These are phyloP conservation scores for Rhinopomastus cyanomelas DNA, from an alignment of 2,113 vertebrate genomes.

Conservation along the genomic window DNA sequence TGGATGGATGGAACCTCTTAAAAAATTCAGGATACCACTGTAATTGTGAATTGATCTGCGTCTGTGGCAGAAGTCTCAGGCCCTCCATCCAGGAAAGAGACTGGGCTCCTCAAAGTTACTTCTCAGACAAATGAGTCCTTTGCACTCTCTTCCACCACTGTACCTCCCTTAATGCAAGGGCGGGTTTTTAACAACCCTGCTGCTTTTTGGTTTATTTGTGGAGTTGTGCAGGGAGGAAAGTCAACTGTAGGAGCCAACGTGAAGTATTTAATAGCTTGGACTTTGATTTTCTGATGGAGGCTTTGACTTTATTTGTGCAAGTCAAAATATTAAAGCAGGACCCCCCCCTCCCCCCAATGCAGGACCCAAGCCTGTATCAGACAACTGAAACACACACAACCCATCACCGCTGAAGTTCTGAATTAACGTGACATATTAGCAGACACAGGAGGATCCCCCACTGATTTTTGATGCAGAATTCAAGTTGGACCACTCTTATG, in stretches of 20 bases:
- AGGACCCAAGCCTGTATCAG: background rate
- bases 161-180: background rate
- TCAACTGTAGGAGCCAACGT: background rate
- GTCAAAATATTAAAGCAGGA: no score
- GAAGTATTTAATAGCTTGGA: background rate
- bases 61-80: conserved; percentile 34
- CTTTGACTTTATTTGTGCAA: background rate
- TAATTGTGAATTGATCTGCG: conserved; percentile 71
- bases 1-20: conserved; percentile 77
- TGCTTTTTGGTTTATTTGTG: background rate
- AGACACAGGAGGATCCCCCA: background rate
- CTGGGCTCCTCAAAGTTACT: conserved; percentile 13
- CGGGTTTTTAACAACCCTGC: background rate
- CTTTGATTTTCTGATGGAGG: background rate
- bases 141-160: background rate
- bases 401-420: background rate
- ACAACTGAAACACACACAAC: background rate
- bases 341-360: no score
- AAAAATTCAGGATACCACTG: conserved; percentile 79
- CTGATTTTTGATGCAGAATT: conserved; percentile 40
- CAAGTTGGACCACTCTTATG: background rate
- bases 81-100: conserved; percentile 20
- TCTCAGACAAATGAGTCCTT: conserved; percentile 17
- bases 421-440: conserved; percentile 4
- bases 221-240: background rate